phyloP scores from a whole-genome alignment of 2,888 invertebrate species.

The Trisateles emortualis region DNA sequence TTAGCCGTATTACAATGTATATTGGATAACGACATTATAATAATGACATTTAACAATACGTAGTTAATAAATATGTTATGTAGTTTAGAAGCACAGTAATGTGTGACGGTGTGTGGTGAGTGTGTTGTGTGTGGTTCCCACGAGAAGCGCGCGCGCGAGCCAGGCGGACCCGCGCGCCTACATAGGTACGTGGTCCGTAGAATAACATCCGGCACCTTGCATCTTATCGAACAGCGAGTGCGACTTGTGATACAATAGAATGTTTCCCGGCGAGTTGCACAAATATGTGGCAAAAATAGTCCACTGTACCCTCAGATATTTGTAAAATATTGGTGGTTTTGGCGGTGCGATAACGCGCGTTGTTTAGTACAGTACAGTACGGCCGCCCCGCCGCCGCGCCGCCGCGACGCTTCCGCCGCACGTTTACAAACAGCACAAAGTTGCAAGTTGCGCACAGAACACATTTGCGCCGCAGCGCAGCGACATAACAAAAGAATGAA shows the following conservation, averaged over 20 bases:
- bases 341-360: conserved; percentile 8
- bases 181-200: neutral
- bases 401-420: conserved; percentile 28
- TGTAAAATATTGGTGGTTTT: conserved; percentile 15
- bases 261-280: conserved; percentile 3
- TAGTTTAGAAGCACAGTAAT: no score
- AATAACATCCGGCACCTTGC: conserved; percentile 6
- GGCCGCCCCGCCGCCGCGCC: no score
- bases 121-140: neutral
- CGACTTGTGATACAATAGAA: conserved; percentile 4
- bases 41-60: no score
- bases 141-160: neutral
- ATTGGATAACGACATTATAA: no score
- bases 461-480: conserved; percentile 5
- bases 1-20: no score
- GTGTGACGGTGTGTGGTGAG: neutral
- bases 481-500: conserved; percentile 29
- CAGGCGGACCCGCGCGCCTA: neutral
- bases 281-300: conserved; percentile 8
- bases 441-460: conserved; percentile 2
- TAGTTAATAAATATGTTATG: no score
- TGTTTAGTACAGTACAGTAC: no score
- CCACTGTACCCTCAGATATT: conserved; percentile 6
- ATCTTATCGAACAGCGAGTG: conserved; percentile 4
- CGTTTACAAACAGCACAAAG: conserved; percentile 36